A percentile compares a stretch with the other conserved stretches of the same genome.
Conservation (phyloP, 2,888 invertebrate species). For the Leptinotarsa tumamoca region DNA sequence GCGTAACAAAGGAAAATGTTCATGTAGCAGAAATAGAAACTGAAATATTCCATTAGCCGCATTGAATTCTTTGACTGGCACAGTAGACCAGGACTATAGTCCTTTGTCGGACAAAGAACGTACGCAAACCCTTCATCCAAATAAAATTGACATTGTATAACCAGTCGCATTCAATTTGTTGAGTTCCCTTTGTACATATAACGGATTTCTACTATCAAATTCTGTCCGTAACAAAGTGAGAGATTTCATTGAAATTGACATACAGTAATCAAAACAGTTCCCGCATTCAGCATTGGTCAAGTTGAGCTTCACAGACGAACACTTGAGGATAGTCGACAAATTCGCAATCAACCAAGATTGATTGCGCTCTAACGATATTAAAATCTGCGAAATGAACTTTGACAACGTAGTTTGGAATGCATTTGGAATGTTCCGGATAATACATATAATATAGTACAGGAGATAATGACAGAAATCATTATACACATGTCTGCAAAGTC, state of each 20-base stretch:
- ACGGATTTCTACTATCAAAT: slow-evolving; percentile 1
- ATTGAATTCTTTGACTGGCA: not conserved
- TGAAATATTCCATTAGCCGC: not conserved
- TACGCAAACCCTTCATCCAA: not conserved
- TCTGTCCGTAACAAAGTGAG: not conserved
- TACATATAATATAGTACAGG: not conserved
- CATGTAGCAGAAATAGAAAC: not conserved
- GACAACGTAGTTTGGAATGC: slow-evolving; percentile 6
- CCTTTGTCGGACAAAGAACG: not conserved
- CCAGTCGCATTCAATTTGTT: not conserved
- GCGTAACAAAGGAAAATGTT: not conserved
- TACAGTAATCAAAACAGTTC: slow-evolving; percentile 17
- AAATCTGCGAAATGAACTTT: slow-evolving; percentile 7
- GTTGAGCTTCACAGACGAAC: slow-evolving; percentile 13
- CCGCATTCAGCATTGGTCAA: slow-evolving; percentile 9
- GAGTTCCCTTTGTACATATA: not conserved
- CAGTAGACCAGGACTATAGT: not conserved
- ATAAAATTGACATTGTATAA: not conserved
- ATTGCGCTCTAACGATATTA: slow-evolving; percentile 12
- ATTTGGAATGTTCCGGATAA: not conserved
- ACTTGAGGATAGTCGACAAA: slow-evolving; percentile 19
- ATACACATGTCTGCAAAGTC: too few species aligned
- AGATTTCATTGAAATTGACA: slow-evolving; percentile 8
- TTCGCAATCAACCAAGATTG: slow-evolving; percentile 19
- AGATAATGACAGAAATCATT: slow-evolving; percentile 49